phyloP scores from a whole-genome alignment of 2,888 invertebrate species.

The Campoplex nolae region DNA sequence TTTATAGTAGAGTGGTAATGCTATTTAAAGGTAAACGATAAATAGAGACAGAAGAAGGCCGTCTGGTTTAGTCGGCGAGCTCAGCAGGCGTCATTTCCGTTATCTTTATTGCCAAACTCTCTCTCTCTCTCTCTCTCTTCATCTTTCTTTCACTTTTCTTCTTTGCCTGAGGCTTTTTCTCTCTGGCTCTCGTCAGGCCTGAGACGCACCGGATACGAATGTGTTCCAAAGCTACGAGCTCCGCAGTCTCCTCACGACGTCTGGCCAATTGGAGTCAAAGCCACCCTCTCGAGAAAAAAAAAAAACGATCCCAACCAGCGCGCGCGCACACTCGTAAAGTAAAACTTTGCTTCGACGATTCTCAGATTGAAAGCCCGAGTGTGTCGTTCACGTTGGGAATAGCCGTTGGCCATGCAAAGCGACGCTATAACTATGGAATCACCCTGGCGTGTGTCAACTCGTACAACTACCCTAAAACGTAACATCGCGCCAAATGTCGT shows the following conservation, averaged over 20 bases:
- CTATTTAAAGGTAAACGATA: constrained; percentile 62
- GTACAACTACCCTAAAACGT: constrained; percentile 23
- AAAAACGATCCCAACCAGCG: not conserved
- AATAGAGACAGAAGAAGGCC: constrained; percentile 59
- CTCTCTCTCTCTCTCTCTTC: not conserved
- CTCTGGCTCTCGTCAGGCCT: not conserved
- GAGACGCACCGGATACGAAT: constrained; percentile 68
- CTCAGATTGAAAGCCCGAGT: constrained; percentile 61
- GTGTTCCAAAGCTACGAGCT: constrained; percentile 45
- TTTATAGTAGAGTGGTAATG: constrained; percentile 39
- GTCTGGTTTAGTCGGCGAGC: constrained; percentile 72
- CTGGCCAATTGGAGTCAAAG: constrained; percentile 58
- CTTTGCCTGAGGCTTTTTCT: not conserved
- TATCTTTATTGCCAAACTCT: constrained; percentile 74
- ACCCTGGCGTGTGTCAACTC: constrained; percentile 9
- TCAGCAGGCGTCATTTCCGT: constrained; percentile 74
- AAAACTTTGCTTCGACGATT: constrained; percentile 25
- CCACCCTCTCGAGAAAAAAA: constrained; percentile 41
- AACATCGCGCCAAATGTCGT: not conserved
- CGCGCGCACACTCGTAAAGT: not conserved
- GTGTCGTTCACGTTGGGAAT: not conserved
- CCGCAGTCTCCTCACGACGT: constrained; percentile 6
- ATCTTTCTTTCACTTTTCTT: not conserved
- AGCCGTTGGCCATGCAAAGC: not conserved
- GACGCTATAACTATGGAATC: constrained; percentile 42